Evolutionary conservation across 2,888 invertebrate species (phyloP), one percentile per base, ranked within the genome.

Genomic region (Coleophora flavipennella): DNA sequence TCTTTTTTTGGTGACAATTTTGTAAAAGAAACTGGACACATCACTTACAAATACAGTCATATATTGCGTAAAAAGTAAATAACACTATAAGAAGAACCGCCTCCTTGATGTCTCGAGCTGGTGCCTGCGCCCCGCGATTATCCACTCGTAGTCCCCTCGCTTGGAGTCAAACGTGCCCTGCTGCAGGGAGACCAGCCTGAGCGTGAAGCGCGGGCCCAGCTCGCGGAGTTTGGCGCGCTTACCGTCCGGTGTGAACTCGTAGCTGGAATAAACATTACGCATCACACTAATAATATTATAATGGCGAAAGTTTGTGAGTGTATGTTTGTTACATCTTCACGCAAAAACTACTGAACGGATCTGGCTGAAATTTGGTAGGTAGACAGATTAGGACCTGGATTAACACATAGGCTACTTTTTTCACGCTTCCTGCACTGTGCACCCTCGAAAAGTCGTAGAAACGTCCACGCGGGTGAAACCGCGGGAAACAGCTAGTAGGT

Each of bases 131-230:
- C 95, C 95, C 40, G 91, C 90, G 55, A 93, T 92, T 50, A 96
- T 92, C 97, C 98, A 99, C 69, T 97, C 95, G 70, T 93, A 99
- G 72, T 99, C 96, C 0, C 99, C 99, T 57, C 90, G 92, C 78
- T 97, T 97, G 36, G 96, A 94, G 76, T 99, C 97, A 76, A 99
- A 99, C 0, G 96, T 96, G 36, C 99, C 99, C 67, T 96, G 95
- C 70, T 99, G 99, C 33, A 99, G 78, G 0, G 96, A 97, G 45
- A 93, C 87, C 46, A 99, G 79, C 67, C 94, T 94, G 29, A 99
- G 77, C 0, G 99, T 99, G 77, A 99, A 99, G 51, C 98, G 86
- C 0, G 99, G 99, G 0, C 99, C 99, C n/a, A 99, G 76, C 74
- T 99, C 99, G 40, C 93, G 89, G 29, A 99, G 84, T 55, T 88